Conservation (phyloP, 2,113 vertebrate species). For the Chionomys nivalis region DNA sequence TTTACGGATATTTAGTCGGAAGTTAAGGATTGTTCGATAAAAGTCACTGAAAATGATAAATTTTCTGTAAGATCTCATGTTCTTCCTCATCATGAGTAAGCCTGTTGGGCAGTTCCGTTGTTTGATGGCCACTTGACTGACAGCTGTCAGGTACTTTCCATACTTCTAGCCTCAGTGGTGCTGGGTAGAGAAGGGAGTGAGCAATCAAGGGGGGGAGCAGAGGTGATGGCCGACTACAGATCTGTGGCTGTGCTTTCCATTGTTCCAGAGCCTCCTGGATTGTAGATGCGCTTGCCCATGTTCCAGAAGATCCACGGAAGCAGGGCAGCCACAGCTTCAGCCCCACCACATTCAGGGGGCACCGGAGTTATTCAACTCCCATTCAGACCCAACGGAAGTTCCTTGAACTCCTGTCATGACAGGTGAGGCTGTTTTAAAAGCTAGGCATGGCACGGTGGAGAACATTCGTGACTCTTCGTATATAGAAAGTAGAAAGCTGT, state of each 20-base stretch:
- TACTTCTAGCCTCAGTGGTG: background rate
- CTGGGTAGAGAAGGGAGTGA: background rate
- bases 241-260: background rate
- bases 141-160: too few species aligned
- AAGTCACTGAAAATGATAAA: background rate
- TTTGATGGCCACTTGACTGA: background rate
- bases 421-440: background rate
- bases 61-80: background rate
- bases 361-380: background rate
- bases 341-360: background rate
- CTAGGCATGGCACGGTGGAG: too few species aligned
- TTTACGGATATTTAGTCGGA: background rate
- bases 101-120: background rate
- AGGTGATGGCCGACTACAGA: background rate
- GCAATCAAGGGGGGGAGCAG: background rate
- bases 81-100: background rate
- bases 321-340: background rate
- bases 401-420: background rate
- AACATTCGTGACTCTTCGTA: too few species aligned
- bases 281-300: background rate
- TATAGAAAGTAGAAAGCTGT: background rate
- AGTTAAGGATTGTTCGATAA: background rate
- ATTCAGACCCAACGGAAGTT: background rate
- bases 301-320: background rate
- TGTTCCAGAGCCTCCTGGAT: background rate